Base-by-base conservation (phyloP, 1,140 invertebrate genomes). In the Zaprionus inermis region DNA sequence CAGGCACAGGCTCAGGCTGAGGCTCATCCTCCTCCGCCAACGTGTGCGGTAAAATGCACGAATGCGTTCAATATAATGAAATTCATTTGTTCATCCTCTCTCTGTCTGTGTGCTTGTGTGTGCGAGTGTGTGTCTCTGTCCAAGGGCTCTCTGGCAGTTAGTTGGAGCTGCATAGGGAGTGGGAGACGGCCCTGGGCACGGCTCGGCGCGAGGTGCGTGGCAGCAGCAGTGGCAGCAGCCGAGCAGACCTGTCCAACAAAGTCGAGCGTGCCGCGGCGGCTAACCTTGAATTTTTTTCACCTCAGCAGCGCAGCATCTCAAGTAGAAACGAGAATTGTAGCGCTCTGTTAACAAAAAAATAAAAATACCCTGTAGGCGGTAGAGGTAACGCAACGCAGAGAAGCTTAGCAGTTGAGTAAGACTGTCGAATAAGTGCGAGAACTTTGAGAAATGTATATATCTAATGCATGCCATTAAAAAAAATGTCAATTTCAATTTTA, bases 61-160 rank as follows among this genome's bases (percentile, higher is more conserved):
- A 88, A 88, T 88, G 83, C 84, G 79, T 88, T 89, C 83, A 83
- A 88, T 88, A 88, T 88, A 88, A 88, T 88, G 83, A 88, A 88
- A 88, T 88, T 88, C 83, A 88, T 88, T 88, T 88, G 83, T 83
- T 77, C 72, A 55, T 70, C 78, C 65, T 72, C 79, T 69, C 73
- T 4, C 44, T 22, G 44, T 11, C 44, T 32, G 18, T 16, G n/a
- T n/a, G n/a, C n/a, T n/a, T n/a, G n/a, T n/a, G n/a, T n/a, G n/a
- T n/a, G n/a, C n/a, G n/a, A n/a, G n/a, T n/a, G n/a, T n/a, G 16
- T 36, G 44, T 30, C 14, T 36, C 56, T 24, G 16, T 32, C 20
- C 66, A 49, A 49, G 44, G 18, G 44, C 11, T 22, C 46, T 36
- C 49, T 41, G 46, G n/a, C 12, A 46, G 41, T 46, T 18, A 46